Conservation (phyloP, 2,888 invertebrate genomes). For the Encarsia formosa region DNA sequence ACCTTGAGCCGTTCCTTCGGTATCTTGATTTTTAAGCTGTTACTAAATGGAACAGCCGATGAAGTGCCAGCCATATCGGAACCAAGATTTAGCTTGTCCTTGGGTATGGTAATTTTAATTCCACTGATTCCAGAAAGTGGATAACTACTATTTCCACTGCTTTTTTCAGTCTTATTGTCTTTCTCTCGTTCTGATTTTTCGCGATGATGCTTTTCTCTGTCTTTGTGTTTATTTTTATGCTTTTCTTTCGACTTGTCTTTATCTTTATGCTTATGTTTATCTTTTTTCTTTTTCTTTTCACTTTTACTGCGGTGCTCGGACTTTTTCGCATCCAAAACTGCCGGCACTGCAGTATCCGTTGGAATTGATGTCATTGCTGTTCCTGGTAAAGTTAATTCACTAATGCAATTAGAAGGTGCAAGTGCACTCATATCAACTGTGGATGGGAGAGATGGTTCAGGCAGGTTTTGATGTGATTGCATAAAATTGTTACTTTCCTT, state of each 20-base stretch:
- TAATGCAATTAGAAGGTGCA: constrained; percentile 5
- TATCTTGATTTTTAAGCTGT: constrained; percentile 78
- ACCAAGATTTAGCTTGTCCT: constrained; percentile 55
- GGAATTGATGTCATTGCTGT: background rate
- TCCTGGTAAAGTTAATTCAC: too few relatives aligned
- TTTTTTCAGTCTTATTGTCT: constrained; percentile 55
- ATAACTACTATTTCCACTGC: constrained; percentile 60
- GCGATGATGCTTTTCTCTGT: constrained; percentile 76
- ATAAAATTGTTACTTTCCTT: too few relatives aligned
- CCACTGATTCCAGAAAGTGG: constrained; percentile 11
- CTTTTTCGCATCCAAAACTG: constrained; percentile 56
- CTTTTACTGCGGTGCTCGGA: constrained; percentile 23
- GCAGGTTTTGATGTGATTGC: constrained; percentile 30
- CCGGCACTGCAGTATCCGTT: background rate
- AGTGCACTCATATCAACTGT: constrained; percentile 43
- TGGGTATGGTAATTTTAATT: constrained; percentile 60
- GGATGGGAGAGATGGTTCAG: constrained; percentile 40
- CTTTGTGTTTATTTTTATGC: constrained; percentile 76
- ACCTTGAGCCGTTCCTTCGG: constrained; percentile 68
- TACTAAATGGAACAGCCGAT: constrained; percentile 29
- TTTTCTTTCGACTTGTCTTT: constrained; percentile 54
- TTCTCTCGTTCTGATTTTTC: constrained; percentile 62
- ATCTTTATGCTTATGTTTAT: constrained; percentile 36
- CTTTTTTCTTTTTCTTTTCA: constrained; percentile 36
- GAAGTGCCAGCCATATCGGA: constrained; percentile 36